Percentiles rank a stretch among this genome's conserved stretches.
Conservation (phyloP, 2,888 invertebrate species). For the Calliphora vomitoria region DNA sequence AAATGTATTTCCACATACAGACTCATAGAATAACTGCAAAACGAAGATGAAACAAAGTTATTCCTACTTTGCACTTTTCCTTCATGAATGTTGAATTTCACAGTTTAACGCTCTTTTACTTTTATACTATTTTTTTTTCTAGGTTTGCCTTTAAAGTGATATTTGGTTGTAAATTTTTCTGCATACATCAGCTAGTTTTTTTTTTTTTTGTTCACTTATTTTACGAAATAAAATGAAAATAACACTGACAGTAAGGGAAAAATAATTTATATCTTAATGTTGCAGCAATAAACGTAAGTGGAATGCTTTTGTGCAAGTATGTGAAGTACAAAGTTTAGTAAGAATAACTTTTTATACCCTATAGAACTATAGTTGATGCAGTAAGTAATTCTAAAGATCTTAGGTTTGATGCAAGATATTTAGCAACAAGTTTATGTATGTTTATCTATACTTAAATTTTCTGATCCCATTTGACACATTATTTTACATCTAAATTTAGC, state of each 20-base stretch:
- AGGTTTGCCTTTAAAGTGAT: slow-evolving; percentile 25
- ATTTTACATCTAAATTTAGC: neutral
- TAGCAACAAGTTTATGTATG: too few species aligned
- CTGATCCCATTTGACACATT: too few species aligned
- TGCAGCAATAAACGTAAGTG: slow-evolving; percentile 55
- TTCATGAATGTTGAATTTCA: slow-evolving; percentile 55
- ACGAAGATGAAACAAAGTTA: slow-evolving; percentile 14
- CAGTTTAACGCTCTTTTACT: slow-evolving; percentile 60
- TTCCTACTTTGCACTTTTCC: slow-evolving; percentile 24
- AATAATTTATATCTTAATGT: slow-evolving; percentile 52
- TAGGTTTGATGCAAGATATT: too few species aligned
- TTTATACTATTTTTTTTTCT: slow-evolving; percentile 3
- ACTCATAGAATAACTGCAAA: slow-evolving; percentile 11
- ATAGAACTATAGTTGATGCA: neutral
- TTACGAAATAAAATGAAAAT: slow-evolving; percentile 10
- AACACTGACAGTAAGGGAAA: neutral
- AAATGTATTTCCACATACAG: slow-evolving; percentile 13
- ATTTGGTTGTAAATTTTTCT: slow-evolving; percentile 41
- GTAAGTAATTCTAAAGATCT: too few species aligned
- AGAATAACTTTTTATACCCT: neutral
- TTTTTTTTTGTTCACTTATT: slow-evolving; percentile 17
- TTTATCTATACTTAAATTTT: too few species aligned
- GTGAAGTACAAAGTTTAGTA: too few species aligned
- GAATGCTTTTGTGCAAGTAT: neutral
- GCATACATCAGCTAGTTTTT: slow-evolving; percentile 42